Percentiles rank a stretch among this genome's conserved stretches.
phyloP scores from a whole-genome alignment of 1,140 invertebrate species.

The Drosophila saltans region DNA sequence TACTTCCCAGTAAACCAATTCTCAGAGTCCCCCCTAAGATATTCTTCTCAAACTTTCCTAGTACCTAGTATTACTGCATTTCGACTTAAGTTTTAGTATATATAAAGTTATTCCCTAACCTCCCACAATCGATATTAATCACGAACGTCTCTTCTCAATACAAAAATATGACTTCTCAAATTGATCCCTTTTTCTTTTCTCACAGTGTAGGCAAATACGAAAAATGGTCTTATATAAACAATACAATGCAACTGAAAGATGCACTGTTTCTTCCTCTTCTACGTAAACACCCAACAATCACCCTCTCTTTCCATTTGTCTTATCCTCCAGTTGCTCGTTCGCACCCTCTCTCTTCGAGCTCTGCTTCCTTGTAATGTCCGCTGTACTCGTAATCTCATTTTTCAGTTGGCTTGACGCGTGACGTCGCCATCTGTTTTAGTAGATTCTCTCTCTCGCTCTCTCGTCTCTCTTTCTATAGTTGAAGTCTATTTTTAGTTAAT shows the following conservation, averaged over 20 bases:
- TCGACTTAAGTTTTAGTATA: too few species aligned
- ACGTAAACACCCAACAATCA: neutral
- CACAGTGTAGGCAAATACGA: neutral
- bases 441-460: neutral
- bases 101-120: too few species aligned
- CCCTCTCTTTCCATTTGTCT: neutral
- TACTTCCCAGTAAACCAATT: too few species aligned
- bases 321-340: neutral
- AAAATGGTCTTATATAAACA: neutral
- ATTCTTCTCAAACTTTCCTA: too few species aligned
- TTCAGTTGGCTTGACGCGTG: slow-evolving; percentile 41
- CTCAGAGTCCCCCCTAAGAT: too few species aligned
- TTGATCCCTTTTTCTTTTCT: neutral
- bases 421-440: slow-evolving; percentile 41
- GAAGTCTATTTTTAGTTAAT: slow-evolving; percentile 49
- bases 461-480: slow-evolving; percentile 12
- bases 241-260: neutral
- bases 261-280: slow-evolving; percentile 6
- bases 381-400: slow-evolving; percentile 15
- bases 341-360: neutral
- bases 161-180: too few species aligned
- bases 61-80: too few species aligned
- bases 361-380: slow-evolving; percentile 10
- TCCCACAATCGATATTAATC: too few species aligned
- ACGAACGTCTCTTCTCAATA: too few species aligned